phyloP scores from a whole-genome alignment of 2,888 invertebrate genomes.

The Ornithoptera priamus region DNA sequence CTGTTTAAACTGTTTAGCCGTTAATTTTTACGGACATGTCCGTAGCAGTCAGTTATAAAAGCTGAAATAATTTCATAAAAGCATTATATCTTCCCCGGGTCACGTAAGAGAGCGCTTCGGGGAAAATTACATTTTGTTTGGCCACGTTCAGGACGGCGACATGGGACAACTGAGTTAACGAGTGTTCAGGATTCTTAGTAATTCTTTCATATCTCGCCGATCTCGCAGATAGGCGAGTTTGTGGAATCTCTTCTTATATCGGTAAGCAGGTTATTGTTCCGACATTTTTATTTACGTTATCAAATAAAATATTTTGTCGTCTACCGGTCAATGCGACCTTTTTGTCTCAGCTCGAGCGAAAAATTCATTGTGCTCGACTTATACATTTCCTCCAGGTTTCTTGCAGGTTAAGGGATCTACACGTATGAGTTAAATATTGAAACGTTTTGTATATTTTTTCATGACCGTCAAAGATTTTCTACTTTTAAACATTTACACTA shows the following conservation, averaged over 20 bases:
- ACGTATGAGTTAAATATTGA: background rate
- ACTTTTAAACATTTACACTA: no score
- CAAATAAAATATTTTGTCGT: slow-evolving; percentile 25
- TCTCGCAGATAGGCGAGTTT: slow-evolving; percentile 45
- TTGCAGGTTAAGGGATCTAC: background rate
- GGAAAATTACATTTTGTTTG: slow-evolving; percentile 78
- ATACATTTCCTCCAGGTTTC: background rate
- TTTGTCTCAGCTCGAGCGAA: slow-evolving; percentile 10
- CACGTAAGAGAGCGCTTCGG: slow-evolving; percentile 76
- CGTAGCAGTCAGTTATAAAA: slow-evolving; percentile 67
- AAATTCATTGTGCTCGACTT: background rate
- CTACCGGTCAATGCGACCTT: slow-evolving; percentile 19
- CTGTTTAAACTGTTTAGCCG: slow-evolving; percentile 56
- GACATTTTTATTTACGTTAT: slow-evolving; percentile 30
- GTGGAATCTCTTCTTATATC: slow-evolving; percentile 39
- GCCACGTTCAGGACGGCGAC: slow-evolving; percentile 67
- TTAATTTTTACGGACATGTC: slow-evolving; percentile 61
- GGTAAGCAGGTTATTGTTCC: slow-evolving; percentile 39
- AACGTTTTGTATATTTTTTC: background rate
- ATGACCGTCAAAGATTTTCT: no score
- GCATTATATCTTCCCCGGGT: slow-evolving; percentile 76
- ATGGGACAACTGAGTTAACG: slow-evolving; percentile 76
- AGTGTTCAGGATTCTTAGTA: slow-evolving; percentile 70
- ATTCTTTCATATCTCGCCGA: slow-evolving; percentile 69
- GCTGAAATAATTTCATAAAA: slow-evolving; percentile 77